Evolutionary conservation across 2,888 invertebrate genomes (phyloP).

Genomic region (Meta bourneti): DNA sequence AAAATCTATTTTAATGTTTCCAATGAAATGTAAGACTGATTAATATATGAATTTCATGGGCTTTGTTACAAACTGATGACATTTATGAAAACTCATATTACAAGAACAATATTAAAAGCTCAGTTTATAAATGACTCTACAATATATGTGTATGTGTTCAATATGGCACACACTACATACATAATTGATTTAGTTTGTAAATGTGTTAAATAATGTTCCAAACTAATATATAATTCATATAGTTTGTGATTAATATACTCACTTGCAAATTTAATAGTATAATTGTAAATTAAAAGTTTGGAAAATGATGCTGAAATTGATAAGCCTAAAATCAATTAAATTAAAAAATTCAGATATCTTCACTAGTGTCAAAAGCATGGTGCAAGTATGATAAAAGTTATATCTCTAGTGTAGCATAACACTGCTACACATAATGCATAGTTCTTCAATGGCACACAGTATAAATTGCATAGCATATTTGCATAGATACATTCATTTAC

Average conservation of each 20-base stretch:
- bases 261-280: too few relatives aligned
- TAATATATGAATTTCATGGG: too few relatives aligned
- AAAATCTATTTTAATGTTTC: too few relatives aligned
- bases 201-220: too few relatives aligned
- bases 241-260: too few relatives aligned
- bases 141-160: background rate
- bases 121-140: background rate
- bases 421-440: conserved; percentile 11
- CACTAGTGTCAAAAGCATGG: background rate
- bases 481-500: conserved; percentile 34
- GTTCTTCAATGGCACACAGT: conserved; percentile 37
- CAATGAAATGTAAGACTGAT: too few relatives aligned
- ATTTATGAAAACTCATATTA: background rate
- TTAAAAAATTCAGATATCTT: background rate
- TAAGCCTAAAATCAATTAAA: background rate
- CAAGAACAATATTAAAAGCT: background rate
- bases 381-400: background rate
- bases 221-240: too few relatives aligned
- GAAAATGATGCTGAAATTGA: background rate
- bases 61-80: too few relatives aligned
- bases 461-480: conserved; percentile 41
- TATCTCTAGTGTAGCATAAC: background rate
- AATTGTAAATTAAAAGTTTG: background rate
- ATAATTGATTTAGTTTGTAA: too few relatives aligned
- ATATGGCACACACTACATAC: too few relatives aligned